Base-by-base conservation (phyloP, 64 coral and sea anemone species). In the Porites australiensis region DNA sequence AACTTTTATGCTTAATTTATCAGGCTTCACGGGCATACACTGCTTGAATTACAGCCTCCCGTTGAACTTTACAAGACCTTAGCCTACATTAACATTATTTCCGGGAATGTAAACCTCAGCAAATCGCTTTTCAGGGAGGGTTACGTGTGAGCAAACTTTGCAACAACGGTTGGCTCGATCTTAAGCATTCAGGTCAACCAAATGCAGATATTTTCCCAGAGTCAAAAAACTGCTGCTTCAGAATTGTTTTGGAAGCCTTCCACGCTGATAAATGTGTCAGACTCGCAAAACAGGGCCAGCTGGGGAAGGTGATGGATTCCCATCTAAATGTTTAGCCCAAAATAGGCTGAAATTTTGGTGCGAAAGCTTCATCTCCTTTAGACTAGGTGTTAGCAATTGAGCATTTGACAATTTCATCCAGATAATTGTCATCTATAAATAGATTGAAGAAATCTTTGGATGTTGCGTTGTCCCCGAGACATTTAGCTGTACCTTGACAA, bases 1-100 rank as follows among this genome's bases (percentile, higher is more conserved):
- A 86, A 86, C 64, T 86, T 86, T 86, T 14, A 86, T 50, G 66
- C 82, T 63, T 50, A 71, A 86, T 51, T 86, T 86, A 48, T 50
- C 53, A 37, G 64, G 82, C 62, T 70, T 86, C 18, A 68, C 43
- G 19, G 64, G 63, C 64, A 86, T 86, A 50, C 68, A 86, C 53
- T 86, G 82, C 63, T 86, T 86, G 43, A 86, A 70, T 20, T 47
- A 51, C 57, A 86, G 71, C 66, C 82, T 19, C 37, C 82, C 16
- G 9, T 86, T 71, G 43, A 65, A 86, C 15, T 70, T 86, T 5
- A 86, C 64, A 15, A 86, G 55, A 14, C 63, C 82, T 48, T 86
- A 20, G 53, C 64, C 61, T 44, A 46, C 82, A 52, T 44, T 70
- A 44, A 70, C 52, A 63, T 86, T 86, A 20, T 86, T 86, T 16